These are phyloP conservation scores for Helogale parvula DNA, from an alignment of 2,113 vertebrate genomes.

Conservation along the genomic window DNA sequence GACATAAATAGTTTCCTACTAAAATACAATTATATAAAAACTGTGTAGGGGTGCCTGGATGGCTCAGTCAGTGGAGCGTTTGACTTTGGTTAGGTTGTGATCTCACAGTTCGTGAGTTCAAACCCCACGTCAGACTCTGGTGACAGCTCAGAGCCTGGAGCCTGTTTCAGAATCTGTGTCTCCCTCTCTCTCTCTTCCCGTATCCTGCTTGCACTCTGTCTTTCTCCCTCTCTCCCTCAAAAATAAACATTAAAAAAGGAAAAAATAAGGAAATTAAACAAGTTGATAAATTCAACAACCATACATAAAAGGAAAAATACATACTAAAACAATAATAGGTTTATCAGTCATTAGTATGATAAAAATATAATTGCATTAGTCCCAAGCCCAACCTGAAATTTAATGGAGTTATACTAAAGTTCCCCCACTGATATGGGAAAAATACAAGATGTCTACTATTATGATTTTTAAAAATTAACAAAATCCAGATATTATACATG, in stretches of 20 bases:
- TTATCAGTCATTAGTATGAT: neutral
- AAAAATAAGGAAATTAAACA: neutral
- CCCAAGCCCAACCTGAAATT: neutral
- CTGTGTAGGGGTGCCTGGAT: neutral
- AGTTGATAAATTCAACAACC: neutral
- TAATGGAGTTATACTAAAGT: neutral
- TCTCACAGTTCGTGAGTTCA: too few relatives aligned
- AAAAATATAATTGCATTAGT: neutral
- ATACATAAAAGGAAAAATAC: neutral
- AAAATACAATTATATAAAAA: neutral
- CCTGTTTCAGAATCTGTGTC: too few relatives aligned
- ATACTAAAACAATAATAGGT: neutral
- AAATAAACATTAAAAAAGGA: too few relatives aligned
- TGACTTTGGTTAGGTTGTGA: too few relatives aligned
- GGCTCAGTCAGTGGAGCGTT: too few relatives aligned
- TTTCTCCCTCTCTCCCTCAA: too few relatives aligned
- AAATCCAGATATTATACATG: neutral
- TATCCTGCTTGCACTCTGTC: too few relatives aligned
- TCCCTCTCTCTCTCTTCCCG: too few relatives aligned
- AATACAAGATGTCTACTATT: neutral
- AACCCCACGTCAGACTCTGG: too few relatives aligned
- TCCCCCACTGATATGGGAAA: neutral
- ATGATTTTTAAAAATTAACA: neutral
- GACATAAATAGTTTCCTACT: neutral
- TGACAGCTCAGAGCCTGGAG: too few relatives aligned